Evolutionary conservation across 2,113 vertebrate species (phyloP).

Genomic region (Xiphophorus maculatus): DNA sequence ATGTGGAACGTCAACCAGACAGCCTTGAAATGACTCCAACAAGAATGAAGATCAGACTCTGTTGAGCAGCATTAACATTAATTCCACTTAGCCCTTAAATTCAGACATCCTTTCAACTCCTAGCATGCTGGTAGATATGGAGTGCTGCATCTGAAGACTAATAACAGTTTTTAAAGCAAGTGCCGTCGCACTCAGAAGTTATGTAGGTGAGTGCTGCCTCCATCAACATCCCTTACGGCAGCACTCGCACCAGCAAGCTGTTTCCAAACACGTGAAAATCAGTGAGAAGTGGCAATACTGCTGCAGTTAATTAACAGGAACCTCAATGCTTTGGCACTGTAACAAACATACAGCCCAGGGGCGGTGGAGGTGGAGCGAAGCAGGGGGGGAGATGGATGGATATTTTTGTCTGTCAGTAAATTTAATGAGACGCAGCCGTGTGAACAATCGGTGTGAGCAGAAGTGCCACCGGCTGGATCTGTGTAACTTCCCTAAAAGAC

Average conservation of each 20-base stretch:
- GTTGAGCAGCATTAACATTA: slow-evolving; percentile 38
- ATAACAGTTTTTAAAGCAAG: slow-evolving; percentile 7
- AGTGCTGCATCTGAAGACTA: slow-evolving; percentile 9
- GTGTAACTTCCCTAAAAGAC: slow-evolving; percentile 29
- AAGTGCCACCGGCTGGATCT: slow-evolving; percentile 40
- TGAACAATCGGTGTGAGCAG: slow-evolving; percentile 26
- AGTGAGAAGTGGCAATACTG: slow-evolving; percentile 34
- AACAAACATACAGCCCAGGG: slow-evolving; percentile 24
- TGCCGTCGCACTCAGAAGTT: slow-evolving; percentile 3
- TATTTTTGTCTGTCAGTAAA: slow-evolving; percentile 67
- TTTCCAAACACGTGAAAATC: slow-evolving; percentile 26
- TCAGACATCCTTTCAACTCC: slow-evolving; percentile 16
- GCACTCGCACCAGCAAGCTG: slow-evolving; percentile 30
- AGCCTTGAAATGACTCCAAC: slow-evolving; percentile 24
- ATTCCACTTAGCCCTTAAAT: slow-evolving; percentile 51
- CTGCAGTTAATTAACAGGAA: slow-evolving; percentile 58
- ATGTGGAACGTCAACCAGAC: slow-evolving; percentile 36
- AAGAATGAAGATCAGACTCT: slow-evolving; percentile 40
- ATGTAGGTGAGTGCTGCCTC: neutral
- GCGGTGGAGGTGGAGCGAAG: slow-evolving; percentile 11
- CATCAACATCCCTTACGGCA: neutral
- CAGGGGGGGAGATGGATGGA: slow-evolving; percentile 18
- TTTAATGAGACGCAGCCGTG: slow-evolving; percentile 60
- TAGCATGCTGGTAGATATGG: slow-evolving; percentile 4
- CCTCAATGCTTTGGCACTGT: slow-evolving; percentile 29